Evolutionary conservation across 2,888 invertebrate species (phyloP), one percentile per base, ranked within the genome.

Genomic region (Chaetoderma sp.): DNA sequence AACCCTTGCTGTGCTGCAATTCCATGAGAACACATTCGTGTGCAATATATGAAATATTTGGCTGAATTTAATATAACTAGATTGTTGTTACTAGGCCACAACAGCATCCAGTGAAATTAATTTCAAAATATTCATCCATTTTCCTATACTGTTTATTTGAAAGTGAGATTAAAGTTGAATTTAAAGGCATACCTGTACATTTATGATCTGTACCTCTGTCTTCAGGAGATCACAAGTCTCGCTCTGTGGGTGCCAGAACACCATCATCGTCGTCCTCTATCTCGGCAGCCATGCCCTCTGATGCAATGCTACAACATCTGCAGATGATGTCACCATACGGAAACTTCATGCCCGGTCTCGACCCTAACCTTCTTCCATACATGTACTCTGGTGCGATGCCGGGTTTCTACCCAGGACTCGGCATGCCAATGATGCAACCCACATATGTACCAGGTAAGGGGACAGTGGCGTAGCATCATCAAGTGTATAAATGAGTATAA

Each of bases 381-480:
- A 84, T 87, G 85, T 86, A 86, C 74, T 81, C 87, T 16, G 86
- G 86, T 36, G n/a, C n/a, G n/a, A 78, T 86, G 64, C 85, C 86
- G 8, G 83, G 84, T 54, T 82, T 81, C 71, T 81, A 81, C 72
- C 84, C 86, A n/a, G 86, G 85, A 47, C 78, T 84, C 70, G 84
- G 76, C 10, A 75, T 82, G 68, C 81, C 84, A 77, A 89, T 90
- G 81, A 87, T 91, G 79, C 90, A 90, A 77, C 90, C 90, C 67
- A 89, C 80, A 47, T 72, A 81, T 57, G 76, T 84, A 70, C 81
- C 84, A 74, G 83, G 84, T 83, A 70, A 65, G 77, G 21, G 49
- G 21, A 2, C 2, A 49, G n/a, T n/a, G n/a, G n/a, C 39, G n/a
- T 39, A 39, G n/a, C 39, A 39, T n/a, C 39, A 13, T 13, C n/a